phyloP scores from a whole-genome alignment of 2,888 invertebrate species.

The Dryomyza anilis region DNA sequence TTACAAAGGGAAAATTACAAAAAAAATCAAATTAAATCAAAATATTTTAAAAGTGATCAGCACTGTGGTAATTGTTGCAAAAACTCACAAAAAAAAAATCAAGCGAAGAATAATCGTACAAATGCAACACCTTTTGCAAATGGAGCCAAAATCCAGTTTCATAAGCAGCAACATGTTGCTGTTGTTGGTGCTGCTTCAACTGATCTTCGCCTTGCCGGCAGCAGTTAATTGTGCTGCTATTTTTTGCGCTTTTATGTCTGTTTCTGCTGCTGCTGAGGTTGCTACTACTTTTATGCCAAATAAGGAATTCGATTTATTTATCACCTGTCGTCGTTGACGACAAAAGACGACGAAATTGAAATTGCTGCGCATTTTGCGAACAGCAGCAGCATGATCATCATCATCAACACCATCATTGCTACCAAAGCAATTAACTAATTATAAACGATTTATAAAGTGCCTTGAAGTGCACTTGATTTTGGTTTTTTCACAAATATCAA shows the following conservation, averaged over 20 bases:
- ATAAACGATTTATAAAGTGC: not conserved
- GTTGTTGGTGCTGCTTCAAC: constrained; percentile 7
- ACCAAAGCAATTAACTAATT: not conserved
- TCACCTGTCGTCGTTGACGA: constrained; percentile 49
- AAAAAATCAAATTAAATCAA: too few species aligned
- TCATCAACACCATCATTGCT: not conserved
- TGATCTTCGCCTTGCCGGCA: not conserved
- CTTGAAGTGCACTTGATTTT: too few species aligned
- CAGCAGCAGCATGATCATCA: not conserved
- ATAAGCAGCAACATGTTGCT: not conserved
- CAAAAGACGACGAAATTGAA: constrained; percentile 1
- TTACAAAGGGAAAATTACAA: not conserved
- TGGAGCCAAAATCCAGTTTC: not conserved
- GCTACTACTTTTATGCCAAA: constrained; percentile 27
- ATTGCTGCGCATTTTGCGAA: constrained; percentile 1
- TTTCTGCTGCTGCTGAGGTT: not conserved
- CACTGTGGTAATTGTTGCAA: too few species aligned
- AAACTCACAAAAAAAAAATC: constrained; percentile 29
- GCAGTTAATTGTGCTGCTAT: constrained; percentile 25
- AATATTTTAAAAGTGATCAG: too few species aligned
- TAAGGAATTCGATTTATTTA: constrained; percentile 58
- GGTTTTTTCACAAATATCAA: too few species aligned
- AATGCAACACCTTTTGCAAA: constrained; percentile 29
- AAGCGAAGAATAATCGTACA: constrained; percentile 14
- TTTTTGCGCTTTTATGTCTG: not conserved